Evolutionary conservation across 2,888 invertebrate species (phyloP), one percentile per base, ranked within the genome.

Genomic region (Ennomos quercinarius): DNA sequence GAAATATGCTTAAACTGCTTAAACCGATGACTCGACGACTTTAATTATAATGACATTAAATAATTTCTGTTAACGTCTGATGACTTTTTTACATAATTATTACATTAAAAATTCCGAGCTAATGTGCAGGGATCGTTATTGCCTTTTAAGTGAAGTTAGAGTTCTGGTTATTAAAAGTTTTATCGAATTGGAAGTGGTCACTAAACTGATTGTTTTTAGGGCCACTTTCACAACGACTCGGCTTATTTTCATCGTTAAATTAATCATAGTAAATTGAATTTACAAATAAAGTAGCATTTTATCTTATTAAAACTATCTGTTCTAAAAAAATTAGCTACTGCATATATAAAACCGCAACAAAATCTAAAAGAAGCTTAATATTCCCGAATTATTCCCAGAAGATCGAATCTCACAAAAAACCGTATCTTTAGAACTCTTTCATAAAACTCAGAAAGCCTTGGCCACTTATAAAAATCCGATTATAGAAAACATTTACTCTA

Each of bases 401-500:
- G 27, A 48, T 52, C 47, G 47, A 47, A 48, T 52, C n/a, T 35
- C 10, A 35, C 35, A 50, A 51, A 54, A 45, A 50, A 35, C 11
- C 8, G 10, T 27, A 13, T 38, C 37, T 42, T 45, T 39, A 37
- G n/a, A 17, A 17, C 49, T 34, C 41, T 40, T 44, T 51, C 42
- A 12, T 9, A n/a, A 10, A 53, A 58, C 56, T 41, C 46, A 10
- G 55, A 63, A 65, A 63, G 27, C 44, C 45, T 42, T 27, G 36
- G 53, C 58, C 70, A 69, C 72, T 76, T 73, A 69, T 67, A 72
- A 71, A 79, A 83, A 86, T 83, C 83, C 80, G 81, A 81, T 86
- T 85, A 86, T 61, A 61, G 63, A 74, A 74, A 82, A 83, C 78
- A 81, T 82, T 83, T 78, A 77, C 73, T 74, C 73, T 74, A 76